A percentile compares a stretch with the other conserved stretches of the same genome.
Evolutionary conservation across 2,888 invertebrate species (phyloP).

Genomic region (Hirtodrosophila cameraria): DNA sequence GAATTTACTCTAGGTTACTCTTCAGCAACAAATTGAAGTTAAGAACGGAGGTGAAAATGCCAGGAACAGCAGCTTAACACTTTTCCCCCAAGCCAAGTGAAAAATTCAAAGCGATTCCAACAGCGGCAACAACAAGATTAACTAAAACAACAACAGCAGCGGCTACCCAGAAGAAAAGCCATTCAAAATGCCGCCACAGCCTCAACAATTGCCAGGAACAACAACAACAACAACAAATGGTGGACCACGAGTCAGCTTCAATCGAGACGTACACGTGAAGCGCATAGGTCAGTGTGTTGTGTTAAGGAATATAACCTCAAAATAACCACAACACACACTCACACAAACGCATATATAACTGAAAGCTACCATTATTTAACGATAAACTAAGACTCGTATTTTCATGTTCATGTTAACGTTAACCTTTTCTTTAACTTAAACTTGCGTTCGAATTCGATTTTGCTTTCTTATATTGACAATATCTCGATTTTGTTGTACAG

Average conservation of each 20-base stretch:
- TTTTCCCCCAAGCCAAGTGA: constrained; percentile 42
- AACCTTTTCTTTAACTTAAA: constrained; percentile 26
- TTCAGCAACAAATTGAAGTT: too few relatives aligned
- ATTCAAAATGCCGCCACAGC: constrained; percentile 49
- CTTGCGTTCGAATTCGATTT: too few relatives aligned
- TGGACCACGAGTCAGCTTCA: constrained; percentile 93
- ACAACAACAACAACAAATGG: constrained; percentile 83
- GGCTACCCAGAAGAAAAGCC: constrained; percentile 4
- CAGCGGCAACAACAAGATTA: background rate
- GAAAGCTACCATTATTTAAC: constrained; percentile 18
- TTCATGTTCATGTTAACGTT: constrained; percentile 10
- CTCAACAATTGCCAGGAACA: constrained; percentile 37
- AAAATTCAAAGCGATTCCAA: constrained; percentile 21
- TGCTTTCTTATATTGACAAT: too few relatives aligned
- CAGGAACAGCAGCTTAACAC: constrained; percentile 47
- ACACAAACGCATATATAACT: constrained; percentile 15
- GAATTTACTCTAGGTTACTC: constrained; percentile 29
- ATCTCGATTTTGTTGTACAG: too few relatives aligned
- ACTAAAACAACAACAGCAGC: constrained; percentile 12
- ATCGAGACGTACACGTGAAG: constrained; percentile 95
- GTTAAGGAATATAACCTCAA: constrained; percentile 47
- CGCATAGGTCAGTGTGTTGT: constrained; percentile 90
- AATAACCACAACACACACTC: constrained; percentile 60
- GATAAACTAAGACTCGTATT: background rate
- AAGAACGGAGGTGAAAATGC: constrained; percentile 24